Base-by-base conservation (phyloP, 1,140 invertebrate species). In the Drosophila ficusphila region DNA sequence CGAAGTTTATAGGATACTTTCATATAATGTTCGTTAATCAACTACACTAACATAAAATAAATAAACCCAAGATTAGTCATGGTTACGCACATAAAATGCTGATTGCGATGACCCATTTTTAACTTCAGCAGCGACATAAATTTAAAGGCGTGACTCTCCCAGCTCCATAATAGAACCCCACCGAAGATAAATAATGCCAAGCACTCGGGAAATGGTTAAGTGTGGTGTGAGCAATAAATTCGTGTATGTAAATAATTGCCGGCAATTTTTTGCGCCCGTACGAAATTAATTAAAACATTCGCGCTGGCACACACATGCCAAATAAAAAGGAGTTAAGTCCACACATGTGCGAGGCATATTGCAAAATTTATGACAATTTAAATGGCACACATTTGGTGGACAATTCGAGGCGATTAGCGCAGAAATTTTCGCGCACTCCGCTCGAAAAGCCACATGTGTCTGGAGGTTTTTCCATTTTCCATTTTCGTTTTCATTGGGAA, bases 331-430 rank as follows among this genome's bases (percentile, higher is more conserved):
- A 57, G 52, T 73, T 58, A 58, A 60, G 48, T 64, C 52, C 29
- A 36, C 41, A 75, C 75, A 76, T 53, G 53, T 65, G 61, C 54
- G 31, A 25, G 41, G 48, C 52, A 76, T 65, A 53, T 85, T 79
- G 61, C 79, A 76, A 85, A 86, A 88, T 88, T 88, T 88, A 88
- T 88, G 82, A 88, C 82, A 86, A 88, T 86, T 86, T 86, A 86
- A 86, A 88, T 86, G 82, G 77, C 74, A 69, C 77, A 88, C 82
- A 88, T 88, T 88, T 76, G 82, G 70, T 38, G 70, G 67, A 85
- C 81, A 85, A 85, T 85, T 86, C 86, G 77, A 49, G 69, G 72
- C 82, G 83, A 88, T 88, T 88, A 88, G 69, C 82, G 72, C 81
- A 65, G 51, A 88, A 88, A 82, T 88, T 70, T 82, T 82, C 82